phyloP scores from a whole-genome alignment of 2,888 invertebrate species.

The Chaitophorus viminalis region DNA sequence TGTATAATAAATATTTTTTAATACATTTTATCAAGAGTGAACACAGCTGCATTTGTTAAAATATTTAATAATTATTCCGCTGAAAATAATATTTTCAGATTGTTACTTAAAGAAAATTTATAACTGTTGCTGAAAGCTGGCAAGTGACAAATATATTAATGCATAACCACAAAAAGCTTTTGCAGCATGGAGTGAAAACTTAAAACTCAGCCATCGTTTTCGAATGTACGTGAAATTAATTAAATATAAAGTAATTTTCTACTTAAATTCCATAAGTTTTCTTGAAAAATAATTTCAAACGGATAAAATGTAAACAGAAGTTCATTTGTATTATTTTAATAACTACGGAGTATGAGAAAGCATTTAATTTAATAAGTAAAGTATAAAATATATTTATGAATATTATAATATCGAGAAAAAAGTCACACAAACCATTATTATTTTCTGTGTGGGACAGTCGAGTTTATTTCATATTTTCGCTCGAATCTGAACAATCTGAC shows the following conservation, averaged over 20 bases:
- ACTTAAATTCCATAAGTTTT: slow-evolving; percentile 18
- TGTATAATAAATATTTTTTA: neutral
- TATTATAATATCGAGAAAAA: neutral
- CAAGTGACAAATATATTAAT: slow-evolving; percentile 45
- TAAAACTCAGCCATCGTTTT: slow-evolving; percentile 19
- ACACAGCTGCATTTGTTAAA: neutral
- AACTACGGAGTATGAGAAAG: neutral
- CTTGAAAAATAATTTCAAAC: slow-evolving; percentile 13
- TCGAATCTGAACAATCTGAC: neutral
- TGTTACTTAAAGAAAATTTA: slow-evolving; percentile 12
- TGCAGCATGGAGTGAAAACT: slow-evolving; percentile 10
- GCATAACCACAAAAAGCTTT: slow-evolving; percentile 42
- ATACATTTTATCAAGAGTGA: neutral
- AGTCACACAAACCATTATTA: neutral
- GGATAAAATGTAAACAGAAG: slow-evolving; percentile 3
- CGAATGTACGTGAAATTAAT: slow-evolving; percentile 42
- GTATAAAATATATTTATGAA: neutral
- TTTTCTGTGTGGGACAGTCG: neutral
- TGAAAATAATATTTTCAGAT: slow-evolving; percentile 5
- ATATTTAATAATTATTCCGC: slow-evolving; percentile 27
- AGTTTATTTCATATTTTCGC: neutral
- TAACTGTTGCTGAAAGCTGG: slow-evolving; percentile 9
- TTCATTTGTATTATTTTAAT: neutral
- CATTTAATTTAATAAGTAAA: neutral
- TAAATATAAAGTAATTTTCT: slow-evolving; percentile 38